Conservation (phyloP, 2,113 vertebrate genomes). For the Rhynchomys soricoides region DNA sequence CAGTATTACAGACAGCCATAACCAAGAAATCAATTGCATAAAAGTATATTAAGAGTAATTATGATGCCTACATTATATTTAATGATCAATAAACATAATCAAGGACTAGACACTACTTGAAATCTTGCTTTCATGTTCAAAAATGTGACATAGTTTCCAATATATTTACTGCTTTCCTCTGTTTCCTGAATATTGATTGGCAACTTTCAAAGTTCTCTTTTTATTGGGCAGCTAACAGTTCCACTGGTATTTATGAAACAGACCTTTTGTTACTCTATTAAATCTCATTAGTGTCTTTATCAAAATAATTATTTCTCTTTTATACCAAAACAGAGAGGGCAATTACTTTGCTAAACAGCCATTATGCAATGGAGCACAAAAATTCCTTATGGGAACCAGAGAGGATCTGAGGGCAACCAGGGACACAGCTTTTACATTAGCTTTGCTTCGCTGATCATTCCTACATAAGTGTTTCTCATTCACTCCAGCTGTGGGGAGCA, state of each 20-base stretch:
- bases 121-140: not conserved
- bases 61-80: not conserved
- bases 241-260: not conserved
- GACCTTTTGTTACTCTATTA: not conserved
- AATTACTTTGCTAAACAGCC: conserved; percentile 7
- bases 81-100: not conserved
- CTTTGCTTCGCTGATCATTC: not conserved
- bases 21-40: not conserved
- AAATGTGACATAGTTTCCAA: not conserved
- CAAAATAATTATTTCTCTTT: conserved; percentile 32
- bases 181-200: not conserved
- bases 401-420: not conserved
- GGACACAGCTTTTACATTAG: not conserved
- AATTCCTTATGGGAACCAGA: not conserved
- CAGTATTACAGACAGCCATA: not conserved
- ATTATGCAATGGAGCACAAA: not conserved
- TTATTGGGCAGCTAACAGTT: not conserved
- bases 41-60: conserved; percentile 5
- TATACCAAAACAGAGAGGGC: conserved; percentile 10
- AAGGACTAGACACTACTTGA: not conserved
- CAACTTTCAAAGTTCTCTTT: not conserved
- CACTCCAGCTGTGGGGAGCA: not conserved
- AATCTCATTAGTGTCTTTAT: conserved; percentile 10
- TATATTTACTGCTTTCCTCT: not conserved
- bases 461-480: not conserved